phyloP scores from a whole-genome alignment of 2,888 invertebrate species.

The Podotricha telesiphe region DNA sequence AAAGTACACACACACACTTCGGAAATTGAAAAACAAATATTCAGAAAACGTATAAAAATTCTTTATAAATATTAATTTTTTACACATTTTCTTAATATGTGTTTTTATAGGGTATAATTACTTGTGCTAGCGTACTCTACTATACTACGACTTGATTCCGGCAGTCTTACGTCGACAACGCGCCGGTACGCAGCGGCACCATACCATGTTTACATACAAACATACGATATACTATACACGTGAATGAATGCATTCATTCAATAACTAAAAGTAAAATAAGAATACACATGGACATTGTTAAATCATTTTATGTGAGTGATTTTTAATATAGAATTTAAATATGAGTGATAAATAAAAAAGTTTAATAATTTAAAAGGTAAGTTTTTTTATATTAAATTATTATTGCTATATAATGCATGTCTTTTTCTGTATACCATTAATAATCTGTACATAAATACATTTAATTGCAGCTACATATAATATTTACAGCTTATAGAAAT shows the following conservation, averaged over 20 bases:
- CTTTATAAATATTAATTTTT: too few species aligned
- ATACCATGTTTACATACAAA: constrained; percentile 42
- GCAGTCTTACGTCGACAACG: constrained; percentile 45
- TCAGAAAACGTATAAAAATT: too few species aligned
- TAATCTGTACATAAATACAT: neutral
- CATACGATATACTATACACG: constrained; percentile 9
- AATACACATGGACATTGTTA: neutral
- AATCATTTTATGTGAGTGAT: neutral
- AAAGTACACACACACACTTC: too few species aligned
- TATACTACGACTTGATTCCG: constrained; percentile 27
- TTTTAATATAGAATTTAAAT: neutral
- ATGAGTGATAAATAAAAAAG: constrained; percentile 3
- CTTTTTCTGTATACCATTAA: neutral
- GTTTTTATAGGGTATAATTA: too few species aligned
- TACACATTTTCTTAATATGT: too few species aligned
- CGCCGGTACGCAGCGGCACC: constrained; percentile 34
- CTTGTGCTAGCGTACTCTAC: neutral
- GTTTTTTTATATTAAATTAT: neutral
- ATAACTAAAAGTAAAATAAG: neutral
- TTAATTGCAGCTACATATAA: too few species aligned
- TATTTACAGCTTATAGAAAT: too few species aligned
- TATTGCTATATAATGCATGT: neutral
- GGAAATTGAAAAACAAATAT: too few species aligned
- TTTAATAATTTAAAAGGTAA: neutral
- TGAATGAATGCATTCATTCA: neutral